Conservation (phyloP, 2,888 invertebrate genomes). For the Apotomis capreana region DNA sequence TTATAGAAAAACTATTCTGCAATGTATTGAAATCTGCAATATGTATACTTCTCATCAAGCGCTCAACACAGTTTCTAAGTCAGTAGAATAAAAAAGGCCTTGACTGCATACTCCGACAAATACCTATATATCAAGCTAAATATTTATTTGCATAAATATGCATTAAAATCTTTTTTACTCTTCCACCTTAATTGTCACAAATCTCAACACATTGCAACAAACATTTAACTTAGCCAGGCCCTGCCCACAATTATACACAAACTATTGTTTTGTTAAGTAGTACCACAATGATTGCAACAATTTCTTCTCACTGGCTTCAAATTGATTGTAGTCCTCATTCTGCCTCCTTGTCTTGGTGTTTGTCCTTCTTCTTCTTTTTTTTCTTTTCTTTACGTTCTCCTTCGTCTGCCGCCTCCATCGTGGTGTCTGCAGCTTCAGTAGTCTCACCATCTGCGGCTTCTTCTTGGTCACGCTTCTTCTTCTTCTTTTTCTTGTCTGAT, state of each 20-base stretch:
- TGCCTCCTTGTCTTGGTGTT: slow-evolving; percentile 82
- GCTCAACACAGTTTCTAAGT: too few relatives aligned
- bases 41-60: too few relatives aligned
- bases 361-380: slow-evolving; percentile 90
- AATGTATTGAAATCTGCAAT: too few relatives aligned
- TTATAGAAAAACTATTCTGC: not conserved
- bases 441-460: slow-evolving; percentile 64
- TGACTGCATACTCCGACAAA: too few relatives aligned
- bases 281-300: slow-evolving; percentile 10
- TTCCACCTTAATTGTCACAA: too few relatives aligned
- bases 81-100: too few relatives aligned
- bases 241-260: too few relatives aligned
- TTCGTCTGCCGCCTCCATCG: slow-evolving; percentile 67
- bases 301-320: slow-evolving; percentile 18
- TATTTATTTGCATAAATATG: too few relatives aligned
- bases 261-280: not conserved
- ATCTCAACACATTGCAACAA: too few relatives aligned
- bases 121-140: too few relatives aligned
- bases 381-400: slow-evolving; percentile 86
- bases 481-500: slow-evolving; percentile 85
- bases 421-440: slow-evolving; percentile 66
- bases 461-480: slow-evolving; percentile 85
- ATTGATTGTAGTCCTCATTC: slow-evolving; percentile 54
- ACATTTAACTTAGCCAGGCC: too few relatives aligned
- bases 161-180: too few relatives aligned